A percentile compares a stretch with the other conserved stretches of the same genome.
These are phyloP conservation scores for Aurelia coerulea DNA, from an alignment of 30 jellyfish, hydroid and myxozoan genomes.

Conservation along the genomic window DNA sequence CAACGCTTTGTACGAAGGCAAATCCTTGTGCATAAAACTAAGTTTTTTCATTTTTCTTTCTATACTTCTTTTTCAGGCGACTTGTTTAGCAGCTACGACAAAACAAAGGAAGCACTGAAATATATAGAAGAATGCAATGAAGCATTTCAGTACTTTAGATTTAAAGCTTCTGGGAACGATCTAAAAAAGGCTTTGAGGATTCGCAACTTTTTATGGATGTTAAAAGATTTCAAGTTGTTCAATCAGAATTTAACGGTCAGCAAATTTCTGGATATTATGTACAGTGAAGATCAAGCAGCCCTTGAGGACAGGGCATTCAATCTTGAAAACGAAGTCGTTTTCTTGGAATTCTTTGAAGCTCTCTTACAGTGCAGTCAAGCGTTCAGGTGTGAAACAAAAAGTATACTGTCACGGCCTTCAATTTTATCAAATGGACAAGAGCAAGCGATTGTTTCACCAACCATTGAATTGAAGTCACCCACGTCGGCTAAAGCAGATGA, in stretches of 20 bases:
- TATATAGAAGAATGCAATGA: slow-evolving; percentile 55
- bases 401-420: not conserved
- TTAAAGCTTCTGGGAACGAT: not conserved
- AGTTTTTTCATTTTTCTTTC: too few relatives aligned
- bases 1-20: too few relatives aligned
- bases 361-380: slow-evolving; percentile 62
- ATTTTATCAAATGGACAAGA: not conserved
- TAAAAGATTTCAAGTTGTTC: slow-evolving; percentile 66
- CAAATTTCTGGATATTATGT: slow-evolving; percentile 46
- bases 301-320: slow-evolving; percentile 60
- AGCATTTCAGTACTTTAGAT: slow-evolving; percentile 38
- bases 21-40: too few relatives aligned
- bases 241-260: slow-evolving; percentile 52
- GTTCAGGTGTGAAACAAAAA: slow-evolving; percentile 4
- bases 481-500: slow-evolving; percentile 31
- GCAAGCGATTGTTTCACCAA: not conserved
- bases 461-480: slow-evolving; percentile 32
- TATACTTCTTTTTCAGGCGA: slow-evolving; percentile 21
- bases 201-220: slow-evolving; percentile 65
- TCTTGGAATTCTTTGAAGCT: slow-evolving; percentile 79
- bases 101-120: slow-evolving; percentile 54
- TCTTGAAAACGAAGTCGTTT: slow-evolving; percentile 64
- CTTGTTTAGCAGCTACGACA: slow-evolving; percentile 25
- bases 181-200: slow-evolving; percentile 14
- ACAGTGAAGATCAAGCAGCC: slow-evolving; percentile 51